phyloP scores from a whole-genome alignment of 2,113 vertebrate genomes.

The Rissa tridactyla region DNA sequence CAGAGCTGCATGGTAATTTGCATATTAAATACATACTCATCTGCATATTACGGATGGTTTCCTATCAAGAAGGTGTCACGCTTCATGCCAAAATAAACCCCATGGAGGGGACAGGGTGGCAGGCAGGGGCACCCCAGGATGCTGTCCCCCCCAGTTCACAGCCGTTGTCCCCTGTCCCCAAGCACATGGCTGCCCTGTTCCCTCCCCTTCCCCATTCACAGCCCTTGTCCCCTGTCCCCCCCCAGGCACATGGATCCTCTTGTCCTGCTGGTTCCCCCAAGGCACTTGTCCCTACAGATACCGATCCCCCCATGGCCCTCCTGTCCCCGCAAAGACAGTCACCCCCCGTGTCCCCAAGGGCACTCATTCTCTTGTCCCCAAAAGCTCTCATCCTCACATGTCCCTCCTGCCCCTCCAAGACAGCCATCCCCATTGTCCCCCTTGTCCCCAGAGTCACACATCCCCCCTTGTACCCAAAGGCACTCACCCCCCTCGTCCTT shows the following conservation, averaged over 20 bases:
- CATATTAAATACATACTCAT: constrained; percentile 47
- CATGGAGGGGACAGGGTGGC: not conserved
- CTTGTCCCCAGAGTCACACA: not conserved
- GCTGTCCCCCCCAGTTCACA: not conserved
- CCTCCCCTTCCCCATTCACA: not conserved
- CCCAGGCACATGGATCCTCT: not conserved
- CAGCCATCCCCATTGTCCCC: not conserved
- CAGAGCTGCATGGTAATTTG: constrained; percentile 53
- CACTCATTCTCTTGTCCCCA: not conserved
- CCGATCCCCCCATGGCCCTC: not conserved
- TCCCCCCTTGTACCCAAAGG: not conserved
- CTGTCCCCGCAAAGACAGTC: not conserved
- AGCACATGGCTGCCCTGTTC: not conserved
- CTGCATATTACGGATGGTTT: constrained; percentile 32
- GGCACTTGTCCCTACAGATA: not conserved
- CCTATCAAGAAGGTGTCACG: not conserved
- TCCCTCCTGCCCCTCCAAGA: not conserved
- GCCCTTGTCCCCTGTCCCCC: not conserved
- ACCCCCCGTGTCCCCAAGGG: not conserved
- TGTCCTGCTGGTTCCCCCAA: not conserved
- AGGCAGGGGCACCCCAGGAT: not conserved
- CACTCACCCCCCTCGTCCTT: not conserved
- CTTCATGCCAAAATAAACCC: not conserved
- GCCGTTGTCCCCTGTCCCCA: not conserved
- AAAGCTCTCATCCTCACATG: not conserved